Evolutionary conservation across 2,113 vertebrate species (phyloP).

Genomic region (Notothenia rossii): DNA sequence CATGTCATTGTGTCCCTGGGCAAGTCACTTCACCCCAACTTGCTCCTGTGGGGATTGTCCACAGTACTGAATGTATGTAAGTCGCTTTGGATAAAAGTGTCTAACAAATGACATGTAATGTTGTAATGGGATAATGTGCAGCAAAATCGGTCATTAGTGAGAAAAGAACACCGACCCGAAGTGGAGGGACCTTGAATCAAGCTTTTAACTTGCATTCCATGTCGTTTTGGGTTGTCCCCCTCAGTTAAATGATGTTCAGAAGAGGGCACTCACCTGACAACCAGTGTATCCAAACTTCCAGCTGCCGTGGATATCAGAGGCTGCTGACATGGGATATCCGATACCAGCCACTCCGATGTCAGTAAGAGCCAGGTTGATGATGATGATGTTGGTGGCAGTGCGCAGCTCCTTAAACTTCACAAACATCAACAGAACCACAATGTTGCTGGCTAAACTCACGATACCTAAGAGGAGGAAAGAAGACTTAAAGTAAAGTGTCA

Average conservation of each 20-base stretch:
- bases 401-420: slow-evolving; percentile 94
- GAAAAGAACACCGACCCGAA: no score
- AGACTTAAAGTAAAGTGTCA: not conserved
- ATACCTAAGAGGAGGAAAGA: slow-evolving; percentile 84
- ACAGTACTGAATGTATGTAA: no score
- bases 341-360: slow-evolving; percentile 96
- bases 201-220: no score
- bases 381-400: slow-evolving; percentile 95
- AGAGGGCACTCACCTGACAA: slow-evolving; percentile 88
- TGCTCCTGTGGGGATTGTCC: no score
- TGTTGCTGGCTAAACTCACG: slow-evolving; percentile 93
- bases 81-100: no score
- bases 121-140: no score
- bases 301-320: slow-evolving; percentile 94
- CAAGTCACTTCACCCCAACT: no score
- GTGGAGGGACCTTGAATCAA: no score
- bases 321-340: slow-evolving; percentile 98
- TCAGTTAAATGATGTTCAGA: not conserved
- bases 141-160: no score
- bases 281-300: slow-evolving; percentile 96
- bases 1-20: no score
- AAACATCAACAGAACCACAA: slow-evolving; percentile 95
- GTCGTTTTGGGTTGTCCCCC: no score
- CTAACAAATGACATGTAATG: no score
- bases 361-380: slow-evolving; percentile 96